Evolutionary conservation across 92 coral and sea anemone species (phyloP), one percentile per base, ranked within the genome.

Genomic region (Anthopleura xanthogrammica): DNA sequence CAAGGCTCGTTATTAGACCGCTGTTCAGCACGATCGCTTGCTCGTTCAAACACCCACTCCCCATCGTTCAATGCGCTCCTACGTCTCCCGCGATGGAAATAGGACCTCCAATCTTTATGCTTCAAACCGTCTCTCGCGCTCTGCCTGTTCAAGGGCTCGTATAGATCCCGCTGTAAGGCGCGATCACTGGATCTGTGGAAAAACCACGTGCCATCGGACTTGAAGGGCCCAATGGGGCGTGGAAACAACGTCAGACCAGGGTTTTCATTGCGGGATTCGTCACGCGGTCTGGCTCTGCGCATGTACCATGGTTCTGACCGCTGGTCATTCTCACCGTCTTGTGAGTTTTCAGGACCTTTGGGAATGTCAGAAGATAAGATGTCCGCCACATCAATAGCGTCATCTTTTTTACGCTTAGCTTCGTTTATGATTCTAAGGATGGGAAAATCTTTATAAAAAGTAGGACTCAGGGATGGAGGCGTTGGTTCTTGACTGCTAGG

Each of bases 11-110:
- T 40, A 42, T 89, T 85, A 20, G 62, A 85, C 87, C 90, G 87
- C 90, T 91, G 92, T 58, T 55, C 83, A 48, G 89, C 89, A 65
- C 92, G 94, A 79, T 82, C 88, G 20, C 66, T 73, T 78, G 94
- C 94, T 78, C 90, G 88, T n/a, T 82, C 87, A 56, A 91, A 91
- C 46, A 78, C 58, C 91, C 90, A 88, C 10, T 82, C 24, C 13
- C 86, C 85, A 82, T 81, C 85, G 16, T 81, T 79, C 41, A 52
- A 12, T 66, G 52, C 58, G 14, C 16, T 20, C 23, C 62, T 60
- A 22, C 41, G 80, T 10, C 81, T 10, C 5, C 65, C 70, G 62
- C 80, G 65, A 64, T 55, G 12, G 39, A 40, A 29, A 75, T 68
- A 23, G 12, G 84, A 68, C 71, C 74, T 81, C 77, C 56, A 42